Evolutionary conservation across 35 echinoderm and acorn worm species (phyloP).

Genomic region (Eucidaris tribuloides): DNA sequence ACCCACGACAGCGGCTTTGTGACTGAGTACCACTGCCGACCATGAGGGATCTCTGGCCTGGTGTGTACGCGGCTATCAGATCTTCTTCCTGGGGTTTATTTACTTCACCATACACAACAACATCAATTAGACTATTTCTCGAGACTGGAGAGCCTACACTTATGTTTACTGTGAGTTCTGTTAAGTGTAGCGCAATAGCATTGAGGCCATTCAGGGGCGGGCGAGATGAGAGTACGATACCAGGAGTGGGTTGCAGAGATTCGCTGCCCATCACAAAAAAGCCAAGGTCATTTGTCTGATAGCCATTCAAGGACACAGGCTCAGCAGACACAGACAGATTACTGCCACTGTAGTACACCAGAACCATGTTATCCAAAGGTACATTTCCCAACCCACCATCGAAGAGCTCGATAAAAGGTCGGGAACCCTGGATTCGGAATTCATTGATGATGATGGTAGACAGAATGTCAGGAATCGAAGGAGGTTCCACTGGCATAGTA

Average conservation of each 20-base stretch:
- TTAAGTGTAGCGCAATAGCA: constrained; percentile 70
- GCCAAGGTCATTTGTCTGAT: constrained; percentile 54
- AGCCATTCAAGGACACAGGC: constrained; percentile 41
- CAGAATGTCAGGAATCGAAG: not conserved
- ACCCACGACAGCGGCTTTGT: constrained; percentile 75
- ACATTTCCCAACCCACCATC: constrained; percentile 76
- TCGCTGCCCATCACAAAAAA: constrained; percentile 59
- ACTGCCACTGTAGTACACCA: constrained; percentile 53
- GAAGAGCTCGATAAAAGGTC: constrained; percentile 72
- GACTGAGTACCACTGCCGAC: constrained; percentile 35
- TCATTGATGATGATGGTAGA: constrained; percentile 78
- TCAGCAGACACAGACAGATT: constrained; percentile 28
- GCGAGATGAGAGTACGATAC: not conserved
- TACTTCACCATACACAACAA: constrained; percentile 68
- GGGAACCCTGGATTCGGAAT: constrained; percentile 29
- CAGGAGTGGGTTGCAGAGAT: constrained; percentile 24
- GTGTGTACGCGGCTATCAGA: constrained; percentile 33
- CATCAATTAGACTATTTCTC: constrained; percentile 59
- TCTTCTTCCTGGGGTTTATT: not conserved
- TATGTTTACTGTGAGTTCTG: constrained; percentile 29
- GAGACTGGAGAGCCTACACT: constrained; percentile 37
- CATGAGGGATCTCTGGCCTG: constrained; percentile 33
- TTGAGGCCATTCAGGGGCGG: constrained; percentile 37
- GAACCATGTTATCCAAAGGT: constrained; percentile 39
- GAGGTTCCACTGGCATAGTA: not conserved